phyloP scores from a whole-genome alignment of 2,113 vertebrate species.

The Globicephala melas region DNA sequence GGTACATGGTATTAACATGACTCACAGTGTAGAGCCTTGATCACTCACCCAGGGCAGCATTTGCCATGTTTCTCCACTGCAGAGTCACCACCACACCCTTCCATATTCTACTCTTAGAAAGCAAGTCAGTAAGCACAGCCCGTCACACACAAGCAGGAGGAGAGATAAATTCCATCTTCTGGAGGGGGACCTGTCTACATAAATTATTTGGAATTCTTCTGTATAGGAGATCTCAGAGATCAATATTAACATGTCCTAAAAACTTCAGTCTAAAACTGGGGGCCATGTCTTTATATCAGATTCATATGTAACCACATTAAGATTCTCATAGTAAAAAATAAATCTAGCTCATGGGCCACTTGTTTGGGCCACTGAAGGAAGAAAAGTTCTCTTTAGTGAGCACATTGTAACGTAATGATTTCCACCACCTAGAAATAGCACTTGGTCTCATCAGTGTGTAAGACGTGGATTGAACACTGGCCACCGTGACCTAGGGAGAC shows the following conservation, averaged over 20 bases:
- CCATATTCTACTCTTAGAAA: background rate
- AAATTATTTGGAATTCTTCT: background rate
- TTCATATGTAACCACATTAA: background rate
- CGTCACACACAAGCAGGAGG: background rate
- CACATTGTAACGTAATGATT: background rate
- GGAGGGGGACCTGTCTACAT: background rate
- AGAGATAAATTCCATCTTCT: background rate
- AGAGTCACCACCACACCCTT: background rate
- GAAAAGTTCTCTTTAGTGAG: background rate
- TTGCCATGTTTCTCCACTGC: background rate
- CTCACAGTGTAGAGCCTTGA: background rate
- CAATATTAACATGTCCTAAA: background rate
- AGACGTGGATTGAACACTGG: background rate
- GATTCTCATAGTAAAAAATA: background rate
- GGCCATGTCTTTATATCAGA: background rate
- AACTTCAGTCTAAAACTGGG: background rate
- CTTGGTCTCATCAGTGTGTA: background rate
- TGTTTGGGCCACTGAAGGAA: background rate
- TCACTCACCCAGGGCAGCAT: background rate
- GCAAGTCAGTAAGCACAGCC: background rate
- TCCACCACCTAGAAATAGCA: background rate
- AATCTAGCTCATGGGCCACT: background rate
- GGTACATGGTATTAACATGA: too few relatives aligned
- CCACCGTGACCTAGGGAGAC: background rate
- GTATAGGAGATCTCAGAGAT: background rate